Base-by-base conservation (phyloP, 2,888 invertebrate genomes). In the Plemyria rubiginata region DNA sequence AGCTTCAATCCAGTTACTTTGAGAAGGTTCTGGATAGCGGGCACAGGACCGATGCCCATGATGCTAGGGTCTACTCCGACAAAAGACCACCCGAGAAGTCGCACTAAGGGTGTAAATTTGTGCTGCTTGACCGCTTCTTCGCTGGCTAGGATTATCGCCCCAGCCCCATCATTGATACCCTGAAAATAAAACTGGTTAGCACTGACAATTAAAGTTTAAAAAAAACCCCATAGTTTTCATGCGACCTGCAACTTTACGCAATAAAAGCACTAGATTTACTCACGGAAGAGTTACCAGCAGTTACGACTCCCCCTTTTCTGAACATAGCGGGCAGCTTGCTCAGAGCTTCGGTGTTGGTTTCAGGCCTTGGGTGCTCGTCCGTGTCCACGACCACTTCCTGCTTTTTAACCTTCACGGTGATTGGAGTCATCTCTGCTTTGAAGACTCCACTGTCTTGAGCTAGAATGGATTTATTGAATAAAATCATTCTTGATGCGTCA, bases 11-110 rank as follows among this genome's bases (percentile, higher is more conserved):
- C 96, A 5, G 97, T 94, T 28, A 94, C 93, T 78, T 96, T 95
- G 8, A 98, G 94, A 36, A 99, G 93, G 78, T 96, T 96, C 75
- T 95, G 94, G 57, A 99, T 98, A n/a, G 99, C 98, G 0, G 98
- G 96, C 7, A 97, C 98, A 1, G 99, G 99, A 0, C 99, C 99
- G 78, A 98, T 97, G 58, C 99, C 99, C 99, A 99, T 99, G 72
- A 99, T 96, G 74, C 95, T 95, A 1, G 99, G 99, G 70, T 99
- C 99, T 49, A 98, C 98, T 62, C 98, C 98, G 50, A 98, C 96
- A 70, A 96, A 94, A 12, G 97, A 95, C 91, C 97, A 99, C 29
- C 96, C 98, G 0, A 97, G 95, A 11, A 99, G 91, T 63, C 98
- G 94, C 5, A 97, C 99, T 56, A 99, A 87, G 0, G 99, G 99